Evolutionary conservation across 2,113 vertebrate species (phyloP), one percentile per base, ranked within the genome.

Genomic region (Mirounga angustirostris): DNA sequence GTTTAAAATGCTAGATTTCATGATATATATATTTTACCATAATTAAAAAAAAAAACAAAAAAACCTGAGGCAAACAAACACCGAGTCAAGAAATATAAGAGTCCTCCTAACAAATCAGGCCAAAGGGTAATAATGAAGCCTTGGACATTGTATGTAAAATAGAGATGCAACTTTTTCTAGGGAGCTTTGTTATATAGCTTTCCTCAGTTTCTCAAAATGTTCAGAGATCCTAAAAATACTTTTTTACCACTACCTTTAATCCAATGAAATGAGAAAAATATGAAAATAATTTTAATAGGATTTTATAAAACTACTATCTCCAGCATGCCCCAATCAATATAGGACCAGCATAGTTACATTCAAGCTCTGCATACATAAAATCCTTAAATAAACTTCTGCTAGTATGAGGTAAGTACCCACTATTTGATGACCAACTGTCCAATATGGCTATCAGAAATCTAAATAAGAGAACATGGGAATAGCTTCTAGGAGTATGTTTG

Each of bases 231-330:
- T 74, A 85, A 73, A 93, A 90, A 71, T 73, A 80, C n/a, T n/a
- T 80, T 28, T 63, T 33, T 74, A 85, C 28, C 56, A 61, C 54
- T 63, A 50, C 7, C 40, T 76, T 88, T 73, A 83, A 92, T 85
- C 14, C 16, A 65, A 59, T 16, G 30, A 92, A 92, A 79, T 91
- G 36, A 79, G 28, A 88, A 40, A 87, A 94, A 88, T 33, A 92
- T 26, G 28, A 94, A 84, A 65, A 81, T 30, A 59, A 86, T 24
- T 12, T 74, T 61, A 92, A 86, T 9, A 67, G 30, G 40, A 74
- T 85, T 96, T 93, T 96, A 74, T 61, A 28, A 92, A 90, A 93
- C 28, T 63, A 83, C 15, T 90, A 61, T 81, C 30, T 12, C 79
- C 43, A 86, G 19, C 28, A 71, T 76, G 18, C 7, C 22, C 13